Evolutionary conservation across 1,140 invertebrate genomes (phyloP).

Genomic region (Thaumetopoea pityocampa): DNA sequence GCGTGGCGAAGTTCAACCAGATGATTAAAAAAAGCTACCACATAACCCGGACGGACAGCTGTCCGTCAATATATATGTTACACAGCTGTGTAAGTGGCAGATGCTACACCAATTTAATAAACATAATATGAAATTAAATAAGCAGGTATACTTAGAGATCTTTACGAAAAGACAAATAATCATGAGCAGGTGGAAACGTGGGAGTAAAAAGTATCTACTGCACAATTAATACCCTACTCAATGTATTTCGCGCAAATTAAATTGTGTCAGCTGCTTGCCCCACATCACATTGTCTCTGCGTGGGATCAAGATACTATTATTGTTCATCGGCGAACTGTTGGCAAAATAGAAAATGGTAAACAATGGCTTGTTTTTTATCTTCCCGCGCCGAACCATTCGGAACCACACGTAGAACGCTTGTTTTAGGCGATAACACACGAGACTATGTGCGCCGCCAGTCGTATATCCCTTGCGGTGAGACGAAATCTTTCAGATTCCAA

Average conservation of each 20-base stretch:
- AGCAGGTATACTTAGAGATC: too few species aligned
- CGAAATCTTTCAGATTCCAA: too few species aligned
- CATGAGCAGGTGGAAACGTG: slow-evolving; percentile 41
- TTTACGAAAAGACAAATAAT: too few species aligned
- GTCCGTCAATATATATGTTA: neutral
- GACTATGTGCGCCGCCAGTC: too few species aligned
- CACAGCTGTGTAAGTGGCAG: slow-evolving; percentile 18
- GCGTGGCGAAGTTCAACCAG: too few species aligned
- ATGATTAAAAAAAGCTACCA: too few species aligned
- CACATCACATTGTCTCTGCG: slow-evolving; percentile 64
- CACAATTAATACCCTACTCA: slow-evolving; percentile 42
- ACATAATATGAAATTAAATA: too few species aligned
- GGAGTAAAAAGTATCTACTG: slow-evolving; percentile 39
- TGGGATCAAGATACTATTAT: slow-evolving; percentile 56
- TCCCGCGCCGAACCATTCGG: slow-evolving; percentile 17
- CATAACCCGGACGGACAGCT: too few species aligned
- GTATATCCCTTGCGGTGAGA: too few species aligned
- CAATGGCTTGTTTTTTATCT: slow-evolving; percentile 45
- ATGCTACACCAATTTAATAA: slow-evolving; percentile 14
- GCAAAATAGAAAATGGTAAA: slow-evolving; percentile 61
- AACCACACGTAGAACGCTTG: too few species aligned
- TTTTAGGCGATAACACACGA: too few species aligned
- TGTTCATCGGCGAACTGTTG: slow-evolving; percentile 47
- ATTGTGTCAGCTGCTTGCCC: slow-evolving; percentile 67
- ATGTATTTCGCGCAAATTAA: slow-evolving; percentile 59